Evolutionary conservation across 30 jellyfish, hydroid and myxozoan genomes (phyloP).

Genomic region (Aurelia sp.): DNA sequence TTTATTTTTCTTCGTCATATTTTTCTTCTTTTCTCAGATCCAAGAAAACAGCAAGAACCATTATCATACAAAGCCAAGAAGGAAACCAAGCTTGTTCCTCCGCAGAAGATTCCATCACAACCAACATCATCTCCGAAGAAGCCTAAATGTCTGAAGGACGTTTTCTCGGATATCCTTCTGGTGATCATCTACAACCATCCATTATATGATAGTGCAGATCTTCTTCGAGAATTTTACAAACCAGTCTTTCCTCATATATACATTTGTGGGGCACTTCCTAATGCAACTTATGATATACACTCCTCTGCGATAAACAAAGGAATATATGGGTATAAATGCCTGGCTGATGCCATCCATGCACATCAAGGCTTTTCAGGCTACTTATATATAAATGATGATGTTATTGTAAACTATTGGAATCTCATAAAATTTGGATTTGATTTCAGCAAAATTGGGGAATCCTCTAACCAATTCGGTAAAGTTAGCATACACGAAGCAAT

Average conservation of each 20-base stretch:
- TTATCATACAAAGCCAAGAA: not conserved
- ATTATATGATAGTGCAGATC: slow-evolving; percentile 82
- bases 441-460: slow-evolving; percentile 73
- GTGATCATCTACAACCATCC: slow-evolving; percentile 92
- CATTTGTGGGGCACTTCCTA: slow-evolving; percentile 78
- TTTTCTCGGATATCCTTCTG: slow-evolving; percentile 57
- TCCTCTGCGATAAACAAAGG: slow-evolving; percentile 73
- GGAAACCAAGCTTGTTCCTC: not conserved
- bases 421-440: slow-evolving; percentile 56
- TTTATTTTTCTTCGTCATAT: no score
- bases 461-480: slow-evolving; percentile 83
- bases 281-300: slow-evolving; percentile 47
- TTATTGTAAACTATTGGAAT: slow-evolving; percentile 91
- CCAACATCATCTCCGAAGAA: not conserved
- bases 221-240: slow-evolving; percentile 75
- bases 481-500: slow-evolving; percentile 34
- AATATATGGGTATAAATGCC: slow-evolving; percentile 89
- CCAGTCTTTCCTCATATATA: slow-evolving; percentile 83
- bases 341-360: slow-evolving; percentile 68
- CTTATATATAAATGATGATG: slow-evolving; percentile 93
- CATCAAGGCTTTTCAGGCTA: slow-evolving; percentile 78
- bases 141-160: slow-evolving; percentile 30
- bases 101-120: not conserved
- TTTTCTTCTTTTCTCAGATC: not conserved
- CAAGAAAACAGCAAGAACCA: not conserved